Conservation (phyloP, 2,797 vertebrate species). For the Lutjanus argentimaculatus region DNA sequence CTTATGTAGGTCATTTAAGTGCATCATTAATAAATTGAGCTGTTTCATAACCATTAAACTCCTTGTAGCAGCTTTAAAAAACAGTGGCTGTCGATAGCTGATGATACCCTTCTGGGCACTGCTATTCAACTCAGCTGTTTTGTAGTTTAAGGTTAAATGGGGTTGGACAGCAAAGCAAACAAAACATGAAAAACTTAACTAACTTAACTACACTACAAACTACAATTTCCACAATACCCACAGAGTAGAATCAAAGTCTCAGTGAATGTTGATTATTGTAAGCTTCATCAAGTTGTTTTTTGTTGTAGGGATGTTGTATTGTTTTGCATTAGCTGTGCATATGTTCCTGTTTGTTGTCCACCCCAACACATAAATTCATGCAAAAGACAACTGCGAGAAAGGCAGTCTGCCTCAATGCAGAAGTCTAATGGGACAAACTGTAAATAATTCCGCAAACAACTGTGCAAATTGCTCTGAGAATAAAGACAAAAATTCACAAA, state of each 20-base stretch:
- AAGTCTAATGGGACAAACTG: neutral
- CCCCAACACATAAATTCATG: too few species aligned
- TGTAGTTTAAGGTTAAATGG: neutral
- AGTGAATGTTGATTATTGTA: too few species aligned
- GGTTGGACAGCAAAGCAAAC: neutral
- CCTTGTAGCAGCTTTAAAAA: neutral
- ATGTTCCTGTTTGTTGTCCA: neutral
- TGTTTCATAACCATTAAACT: too few species aligned
- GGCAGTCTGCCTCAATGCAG: neutral
- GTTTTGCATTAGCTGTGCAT: neutral
- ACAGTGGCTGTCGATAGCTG: neutral
- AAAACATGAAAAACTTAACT: too few species aligned
- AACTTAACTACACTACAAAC: neutral
- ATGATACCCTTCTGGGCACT: neutral
- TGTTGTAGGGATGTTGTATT: neutral
- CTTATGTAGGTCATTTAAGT: too few species aligned
- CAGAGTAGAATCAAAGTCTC: neutral
- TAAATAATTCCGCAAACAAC: neutral
- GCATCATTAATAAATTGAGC: too few species aligned
- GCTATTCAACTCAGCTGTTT: neutral
- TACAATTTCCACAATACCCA: neutral
- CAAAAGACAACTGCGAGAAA: neutral
- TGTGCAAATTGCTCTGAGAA: conserved; percentile 3
- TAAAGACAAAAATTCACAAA: neutral
- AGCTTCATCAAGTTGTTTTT: neutral